Evolutionary conservation across 1,140 invertebrate species (phyloP).

Genomic region (Lepidurus arcticus): DNA sequence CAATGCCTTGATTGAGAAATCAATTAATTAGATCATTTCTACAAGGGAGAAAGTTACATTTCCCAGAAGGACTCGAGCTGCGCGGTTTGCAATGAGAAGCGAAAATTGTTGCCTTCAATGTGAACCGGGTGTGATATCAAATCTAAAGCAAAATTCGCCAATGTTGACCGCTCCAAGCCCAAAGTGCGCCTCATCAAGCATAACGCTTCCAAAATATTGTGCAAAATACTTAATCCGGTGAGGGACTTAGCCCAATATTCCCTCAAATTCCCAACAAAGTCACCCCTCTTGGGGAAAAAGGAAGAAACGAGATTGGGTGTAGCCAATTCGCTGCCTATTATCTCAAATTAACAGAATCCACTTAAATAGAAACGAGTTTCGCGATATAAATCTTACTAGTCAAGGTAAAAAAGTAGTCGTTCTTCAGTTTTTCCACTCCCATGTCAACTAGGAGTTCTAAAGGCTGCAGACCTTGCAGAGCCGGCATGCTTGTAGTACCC

Average conservation of each 20-base stretch:
- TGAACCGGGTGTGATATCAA: background rate
- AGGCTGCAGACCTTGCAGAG: constrained; percentile 33
- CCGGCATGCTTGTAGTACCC: constrained; percentile 28
- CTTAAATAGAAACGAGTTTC: background rate
- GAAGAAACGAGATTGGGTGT: constrained; percentile 5
- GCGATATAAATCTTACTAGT: constrained; percentile 27
- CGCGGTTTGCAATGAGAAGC: background rate
- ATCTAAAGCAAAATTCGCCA: background rate
- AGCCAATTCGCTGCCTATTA: constrained; percentile 23
- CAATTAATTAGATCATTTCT: background rate
- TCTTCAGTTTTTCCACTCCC: constrained; percentile 37
- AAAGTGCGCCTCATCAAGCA: background rate
- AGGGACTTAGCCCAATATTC: constrained; percentile 5
- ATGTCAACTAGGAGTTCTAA: constrained; percentile 37
- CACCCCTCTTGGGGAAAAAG: constrained; percentile 27
- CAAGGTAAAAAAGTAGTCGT: constrained; percentile 37
- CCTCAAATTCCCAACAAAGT: background rate
- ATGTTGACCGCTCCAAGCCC: background rate
- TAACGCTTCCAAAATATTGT: background rate
- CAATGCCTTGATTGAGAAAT: background rate
- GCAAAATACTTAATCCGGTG: background rate
- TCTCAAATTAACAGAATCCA: background rate
- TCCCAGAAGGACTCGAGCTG: background rate
- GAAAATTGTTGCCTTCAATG: background rate
- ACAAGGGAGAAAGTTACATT: background rate